Evolutionary conservation across 1,140 invertebrate species (phyloP), one percentile per base, ranked within the genome.

Genomic region (Drosophila littoralis): DNA sequence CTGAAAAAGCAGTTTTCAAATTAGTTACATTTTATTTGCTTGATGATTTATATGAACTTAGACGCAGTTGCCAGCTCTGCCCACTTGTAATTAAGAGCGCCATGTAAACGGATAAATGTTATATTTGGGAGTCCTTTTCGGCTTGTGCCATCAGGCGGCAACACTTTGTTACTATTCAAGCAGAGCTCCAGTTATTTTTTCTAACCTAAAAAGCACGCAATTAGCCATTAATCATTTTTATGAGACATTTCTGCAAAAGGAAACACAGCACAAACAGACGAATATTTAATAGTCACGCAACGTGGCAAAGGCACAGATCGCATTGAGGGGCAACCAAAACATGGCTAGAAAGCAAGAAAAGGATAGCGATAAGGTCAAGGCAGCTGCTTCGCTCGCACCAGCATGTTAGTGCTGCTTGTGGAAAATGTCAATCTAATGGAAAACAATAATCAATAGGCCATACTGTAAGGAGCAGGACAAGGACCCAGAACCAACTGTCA

Each of bases 171-270:
- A 28, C 22, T 28, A 5, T 28, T 28, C 22, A 28, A 28, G 22
- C 22, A 28, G 22, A 28, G 22, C 22, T 28, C 22, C 22, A 28
- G 22, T 28, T 5, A 28, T 28, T 28, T 35, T 7, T 35, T 1
- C 45, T n/a, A 12, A 12, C 46, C 46, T 2, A 7, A 7, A 28
- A 70, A 67, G 55, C 71, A 75, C 71, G 68, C 74, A 72, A 76
- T 76, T 84, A 71, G 76, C 73, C 76, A 81, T 84, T 79, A 84
- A 84, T 84, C 81, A 81, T 79, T 81, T 84, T 79, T 84, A 79
- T 81, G 74, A 77, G 79, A 81, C 76, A 77, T 81, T 81, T 79
- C 66, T 69, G 61, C 46, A 38, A 10, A 55, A 40, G 36, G 38
- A n/a, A 55, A 32, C 46, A 61, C 38, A 74, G 55, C 50, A 66